phyloP scores from a whole-genome alignment of 2,888 invertebrate genomes.

The Coleophora flavipennella region DNA sequence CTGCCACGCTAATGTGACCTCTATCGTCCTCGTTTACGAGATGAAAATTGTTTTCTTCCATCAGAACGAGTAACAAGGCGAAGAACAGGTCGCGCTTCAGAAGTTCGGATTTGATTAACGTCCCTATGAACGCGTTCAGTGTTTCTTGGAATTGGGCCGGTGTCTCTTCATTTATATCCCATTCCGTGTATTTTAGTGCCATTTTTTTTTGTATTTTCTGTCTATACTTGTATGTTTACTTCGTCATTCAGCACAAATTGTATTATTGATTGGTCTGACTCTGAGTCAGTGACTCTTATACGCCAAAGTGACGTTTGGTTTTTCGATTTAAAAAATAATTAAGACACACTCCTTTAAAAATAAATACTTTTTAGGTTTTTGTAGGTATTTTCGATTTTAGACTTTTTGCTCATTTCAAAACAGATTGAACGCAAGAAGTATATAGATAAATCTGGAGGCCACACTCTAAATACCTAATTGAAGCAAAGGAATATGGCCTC shows the following conservation, averaged over 20 bases:
- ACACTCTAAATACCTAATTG: too few relatives aligned
- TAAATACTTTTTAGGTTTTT: too few relatives aligned
- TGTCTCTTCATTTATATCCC: slow-evolving; percentile 22
- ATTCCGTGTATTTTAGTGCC: slow-evolving; percentile 20
- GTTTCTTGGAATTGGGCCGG: slow-evolving; percentile 25
- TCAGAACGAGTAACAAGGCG: slow-evolving; percentile 30
- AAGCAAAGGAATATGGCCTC: too few relatives aligned
- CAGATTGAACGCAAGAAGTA: too few relatives aligned
- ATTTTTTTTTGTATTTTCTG: slow-evolving; percentile 17
- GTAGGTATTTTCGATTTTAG: too few relatives aligned
- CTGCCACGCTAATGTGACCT: slow-evolving; percentile 16
- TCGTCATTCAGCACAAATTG: neutral
- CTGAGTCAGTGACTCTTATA: too few relatives aligned
- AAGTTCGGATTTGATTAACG: slow-evolving; percentile 36
- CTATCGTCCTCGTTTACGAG: slow-evolving; percentile 17
- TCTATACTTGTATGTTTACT: slow-evolving; percentile 1
- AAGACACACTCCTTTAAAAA: too few relatives aligned
- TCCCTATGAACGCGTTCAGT: slow-evolving; percentile 29
- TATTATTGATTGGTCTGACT: neutral
- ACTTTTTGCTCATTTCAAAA: too few relatives aligned
- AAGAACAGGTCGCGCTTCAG: slow-evolving; percentile 36
- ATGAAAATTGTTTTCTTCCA: slow-evolving; percentile 36
- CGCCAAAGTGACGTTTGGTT: too few relatives aligned
- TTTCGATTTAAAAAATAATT: too few relatives aligned
- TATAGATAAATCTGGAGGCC: too few relatives aligned